Evolutionary conservation across 53 echinoderm and acorn worm genomes (phyloP).

Genomic region (Zoroaster sp.): DNA sequence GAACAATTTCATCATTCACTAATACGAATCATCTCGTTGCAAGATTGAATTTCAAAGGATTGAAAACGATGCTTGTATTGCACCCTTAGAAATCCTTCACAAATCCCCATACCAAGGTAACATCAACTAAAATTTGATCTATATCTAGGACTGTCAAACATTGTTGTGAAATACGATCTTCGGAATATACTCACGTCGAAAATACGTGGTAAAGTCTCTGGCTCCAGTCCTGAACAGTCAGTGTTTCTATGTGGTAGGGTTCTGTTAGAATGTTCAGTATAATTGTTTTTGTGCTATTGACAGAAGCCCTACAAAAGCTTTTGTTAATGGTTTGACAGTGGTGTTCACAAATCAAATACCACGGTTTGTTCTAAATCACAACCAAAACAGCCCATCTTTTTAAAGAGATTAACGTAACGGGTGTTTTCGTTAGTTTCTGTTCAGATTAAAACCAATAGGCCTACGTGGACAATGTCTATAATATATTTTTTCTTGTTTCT

Average conservation of each 20-base stretch:
- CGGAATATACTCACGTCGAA: slow-evolving; percentile 6
- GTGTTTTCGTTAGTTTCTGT: no score
- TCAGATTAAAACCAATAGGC: neutral
- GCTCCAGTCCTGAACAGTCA: neutral
- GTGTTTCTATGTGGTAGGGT: neutral
- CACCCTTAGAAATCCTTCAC: neutral
- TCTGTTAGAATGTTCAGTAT: neutral
- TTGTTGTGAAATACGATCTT: slow-evolving; percentile 44
- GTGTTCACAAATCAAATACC: no score
- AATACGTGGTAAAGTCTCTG: neutral
- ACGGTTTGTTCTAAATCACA: no score
- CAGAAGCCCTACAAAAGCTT: no score
- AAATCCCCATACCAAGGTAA: neutral
- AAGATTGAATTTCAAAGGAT: neutral
- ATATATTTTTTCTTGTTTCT: neutral
- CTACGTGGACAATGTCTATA: no score
- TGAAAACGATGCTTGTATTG: slow-evolving; percentile 1
- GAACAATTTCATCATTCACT: neutral
- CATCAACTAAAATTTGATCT: slow-evolving; percentile 21
- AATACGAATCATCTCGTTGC: neutral
- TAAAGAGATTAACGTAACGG: no score
- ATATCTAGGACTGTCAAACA: slow-evolving; percentile 29
- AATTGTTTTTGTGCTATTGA: no score
- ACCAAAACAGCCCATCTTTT: no score
- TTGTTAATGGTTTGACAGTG: no score